These are phyloP conservation scores for Bradysia coprophila DNA, from an alignment of 1,140 invertebrate species.

Conservation along the genomic window DNA sequence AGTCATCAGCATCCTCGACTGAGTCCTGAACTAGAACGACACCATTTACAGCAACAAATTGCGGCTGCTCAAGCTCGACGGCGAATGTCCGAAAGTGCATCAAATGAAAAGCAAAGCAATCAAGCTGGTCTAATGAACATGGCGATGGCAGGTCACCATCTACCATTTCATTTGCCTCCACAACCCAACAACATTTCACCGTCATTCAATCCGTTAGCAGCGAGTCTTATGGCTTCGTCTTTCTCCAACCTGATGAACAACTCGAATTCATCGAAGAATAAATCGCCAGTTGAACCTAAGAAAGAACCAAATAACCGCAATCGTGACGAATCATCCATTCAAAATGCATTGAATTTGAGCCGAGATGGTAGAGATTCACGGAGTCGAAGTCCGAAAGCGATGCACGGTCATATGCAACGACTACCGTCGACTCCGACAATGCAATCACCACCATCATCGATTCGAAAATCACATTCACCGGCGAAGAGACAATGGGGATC, in stretches of 20 bases:
- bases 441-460: constrained; percentile 7
- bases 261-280: background rate
- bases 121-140: constrained; percentile 36
- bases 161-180: constrained; percentile 40
- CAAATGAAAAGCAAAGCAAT: constrained; percentile 23
- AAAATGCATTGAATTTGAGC: constrained; percentile 44
- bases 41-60: constrained; percentile 12
- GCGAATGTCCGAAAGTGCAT: constrained; percentile 26
- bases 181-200: constrained; percentile 31
- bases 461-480: constrained; percentile 66
- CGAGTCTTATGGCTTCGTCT: constrained; percentile 24
- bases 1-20: constrained; percentile 10
- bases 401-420: background rate
- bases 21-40: constrained; percentile 20
- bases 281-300: background rate
- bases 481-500: constrained; percentile 81
- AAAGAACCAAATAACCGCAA: background rate
- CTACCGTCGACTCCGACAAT: constrained; percentile 5
- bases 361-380: constrained; percentile 17
- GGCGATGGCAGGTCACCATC: constrained; percentile 32
- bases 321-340: background rate
- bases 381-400: constrained; percentile 8
- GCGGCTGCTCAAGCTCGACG: constrained; percentile 20
- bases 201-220: constrained; percentile 30
- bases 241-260: constrained; percentile 11